These are phyloP conservation scores for Distichodus sexfasciatus DNA, from an alignment of 2,797 vertebrate genomes.

Conservation along the genomic window DNA sequence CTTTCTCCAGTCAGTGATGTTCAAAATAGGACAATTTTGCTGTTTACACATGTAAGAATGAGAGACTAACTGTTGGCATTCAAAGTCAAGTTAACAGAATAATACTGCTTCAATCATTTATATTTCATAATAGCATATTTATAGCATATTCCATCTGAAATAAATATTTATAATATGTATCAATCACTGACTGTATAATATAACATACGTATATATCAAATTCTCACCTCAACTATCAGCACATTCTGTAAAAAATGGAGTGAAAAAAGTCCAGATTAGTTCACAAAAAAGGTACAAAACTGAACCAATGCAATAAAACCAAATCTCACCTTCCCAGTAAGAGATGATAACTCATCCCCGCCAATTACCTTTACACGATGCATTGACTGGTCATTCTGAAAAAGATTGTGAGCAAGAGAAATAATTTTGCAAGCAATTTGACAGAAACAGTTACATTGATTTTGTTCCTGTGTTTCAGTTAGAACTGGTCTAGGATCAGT, in stretches of 20 bases:
- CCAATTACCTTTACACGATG: constrained; percentile 77
- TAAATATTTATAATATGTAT: too few relatives aligned
- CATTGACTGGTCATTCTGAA: constrained; percentile 76
- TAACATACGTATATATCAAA: not conserved
- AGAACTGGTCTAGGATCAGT: too few relatives aligned
- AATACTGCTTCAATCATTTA: too few relatives aligned
- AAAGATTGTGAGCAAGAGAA: not conserved
- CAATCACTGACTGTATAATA: too few relatives aligned
- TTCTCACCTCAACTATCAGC: constrained; percentile 84
- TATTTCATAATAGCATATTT: too few relatives aligned
- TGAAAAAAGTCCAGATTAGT: constrained; percentile 1
- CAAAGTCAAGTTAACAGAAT: not conserved
- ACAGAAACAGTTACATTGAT: not conserved
- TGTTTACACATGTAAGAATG: too few relatives aligned
- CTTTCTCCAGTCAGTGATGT: too few relatives aligned
- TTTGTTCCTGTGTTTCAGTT: too few relatives aligned
- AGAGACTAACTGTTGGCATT: not conserved
- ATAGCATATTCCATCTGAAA: too few relatives aligned
- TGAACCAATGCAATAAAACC: not conserved
- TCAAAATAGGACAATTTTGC: too few relatives aligned
- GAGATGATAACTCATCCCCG: constrained; percentile 75
- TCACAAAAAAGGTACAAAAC: not conserved
- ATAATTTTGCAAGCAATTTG: not conserved
- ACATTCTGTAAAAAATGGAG: constrained; percentile 72
- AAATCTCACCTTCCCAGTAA: constrained; percentile 74